Evolutionary conservation across 1,140 invertebrate species (phyloP), one percentile per base, ranked within the genome.

Genomic region (Danaus plexippus): DNA sequence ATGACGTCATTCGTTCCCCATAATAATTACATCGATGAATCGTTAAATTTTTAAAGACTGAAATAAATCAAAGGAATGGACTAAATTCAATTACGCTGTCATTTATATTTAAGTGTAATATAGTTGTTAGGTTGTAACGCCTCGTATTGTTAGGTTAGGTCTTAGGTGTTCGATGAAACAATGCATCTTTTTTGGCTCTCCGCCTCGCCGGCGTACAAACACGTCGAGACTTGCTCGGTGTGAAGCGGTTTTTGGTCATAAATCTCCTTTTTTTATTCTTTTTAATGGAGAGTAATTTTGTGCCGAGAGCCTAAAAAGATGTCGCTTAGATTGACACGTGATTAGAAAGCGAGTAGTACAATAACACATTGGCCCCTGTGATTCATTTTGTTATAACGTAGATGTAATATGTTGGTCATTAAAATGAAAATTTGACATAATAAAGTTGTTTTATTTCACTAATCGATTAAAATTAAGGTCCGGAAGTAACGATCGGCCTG

Each of bases 1-100:
- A 9, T 48, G 9, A 22, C 0, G 1, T 48, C 10, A 48, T 15
- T 22, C 32, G 9, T 13, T 47, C 9, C 2, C 2, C 18, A 47
- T 47, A 11, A 9, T 11, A 47, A 13, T 9, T 7, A 9, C 10
- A 42, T 73, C 61, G 65, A 74, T 81, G 79, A 74, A 78, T 78
- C 84, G 76, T 65, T 74, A 71, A 75, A 80, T 81, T 72, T 72
- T 78, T 81, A 81, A 86, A 86, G 83, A 86, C 83, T 86, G 83
- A 86, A 82, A 75, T 80, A 71, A 83, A 82, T 73, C 64, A 64
- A 72, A 79, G 22, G 22, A 71, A 74, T 76, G 71, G 76, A 71
- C 75, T 75, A 80, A 77, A 82, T 83, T 81, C 79, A 85, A 85
- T 84, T 84, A 85, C 61, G 68, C 70, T 71, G 80, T 85, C 79